Evolutionary conservation across 2,113 vertebrate species (phyloP).

Genomic region (Siniperca chuatsi): DNA sequence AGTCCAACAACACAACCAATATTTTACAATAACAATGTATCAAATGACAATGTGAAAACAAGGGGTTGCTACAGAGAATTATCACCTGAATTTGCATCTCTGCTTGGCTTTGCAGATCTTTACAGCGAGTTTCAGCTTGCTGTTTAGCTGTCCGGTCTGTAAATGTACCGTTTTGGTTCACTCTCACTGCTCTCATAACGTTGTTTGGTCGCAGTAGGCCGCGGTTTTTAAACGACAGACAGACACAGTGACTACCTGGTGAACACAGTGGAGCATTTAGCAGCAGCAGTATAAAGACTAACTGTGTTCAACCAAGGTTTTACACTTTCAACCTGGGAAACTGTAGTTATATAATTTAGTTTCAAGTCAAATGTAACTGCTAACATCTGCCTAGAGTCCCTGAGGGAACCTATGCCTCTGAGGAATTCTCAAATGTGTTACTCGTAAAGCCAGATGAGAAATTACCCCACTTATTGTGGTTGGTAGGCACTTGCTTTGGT

Average conservation of each 20-base stretch:
- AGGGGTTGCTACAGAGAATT: no score
- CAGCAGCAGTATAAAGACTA: not conserved
- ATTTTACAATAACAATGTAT: not conserved
- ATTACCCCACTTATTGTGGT: not conserved
- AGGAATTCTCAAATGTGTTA: slow-evolving; percentile 8
- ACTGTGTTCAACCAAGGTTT: not conserved
- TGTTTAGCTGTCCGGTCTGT: not conserved
- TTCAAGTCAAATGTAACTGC: slow-evolving; percentile 9
- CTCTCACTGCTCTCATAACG: not conserved
- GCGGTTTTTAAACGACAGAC: not conserved
- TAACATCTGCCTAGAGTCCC: slow-evolving; percentile 7
- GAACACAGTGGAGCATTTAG: no score
- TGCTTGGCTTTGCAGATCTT: not conserved
- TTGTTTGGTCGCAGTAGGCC: not conserved
- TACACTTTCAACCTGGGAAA: not conserved
- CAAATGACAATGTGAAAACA: not conserved
- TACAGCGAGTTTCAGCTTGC: not conserved
- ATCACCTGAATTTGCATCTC: not conserved
- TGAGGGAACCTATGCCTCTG: not conserved
- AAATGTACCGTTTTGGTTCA: not conserved
- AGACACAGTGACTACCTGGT: no score
- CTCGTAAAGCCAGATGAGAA: not conserved
- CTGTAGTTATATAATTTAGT: slow-evolving; percentile 13
- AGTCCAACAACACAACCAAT: not conserved
- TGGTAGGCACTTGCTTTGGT: slow-evolving; percentile 8